phyloP scores from a whole-genome alignment of 1,140 invertebrate species.

The Bombyx mori region DNA sequence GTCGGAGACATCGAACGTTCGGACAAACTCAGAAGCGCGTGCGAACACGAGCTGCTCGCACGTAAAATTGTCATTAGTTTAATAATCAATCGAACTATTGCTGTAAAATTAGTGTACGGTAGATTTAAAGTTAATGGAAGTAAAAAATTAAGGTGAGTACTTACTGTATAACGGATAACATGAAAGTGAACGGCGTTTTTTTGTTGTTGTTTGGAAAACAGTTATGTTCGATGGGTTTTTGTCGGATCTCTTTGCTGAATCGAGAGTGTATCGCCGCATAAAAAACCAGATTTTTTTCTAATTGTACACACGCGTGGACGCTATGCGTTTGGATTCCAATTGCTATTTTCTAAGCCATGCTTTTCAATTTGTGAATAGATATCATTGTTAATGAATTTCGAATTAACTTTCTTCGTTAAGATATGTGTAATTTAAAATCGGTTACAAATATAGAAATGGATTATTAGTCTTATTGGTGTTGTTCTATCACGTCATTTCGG shows the following conservation, averaged over 20 bases:
- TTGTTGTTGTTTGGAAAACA: constrained; percentile 17
- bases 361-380: too few relatives aligned
- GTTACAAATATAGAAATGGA: too few relatives aligned
- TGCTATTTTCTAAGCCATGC: too few relatives aligned
- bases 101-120: not conserved
- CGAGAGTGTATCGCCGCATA: too few relatives aligned
- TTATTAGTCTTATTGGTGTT: too few relatives aligned
- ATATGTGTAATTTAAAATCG: too few relatives aligned
- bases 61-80: constrained; percentile 5
- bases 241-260: not conserved
- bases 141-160: constrained; percentile 32
- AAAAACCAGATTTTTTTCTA: too few relatives aligned
- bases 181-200: constrained; percentile 32
- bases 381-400: too few relatives aligned
- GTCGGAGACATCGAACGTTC: constrained; percentile 18
- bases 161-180: constrained; percentile 23
- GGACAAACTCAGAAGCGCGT: constrained; percentile 30
- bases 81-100: not conserved
- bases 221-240: constrained; percentile 16
- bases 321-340: too few relatives aligned
- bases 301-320: too few relatives aligned
- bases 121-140: constrained; percentile 22
- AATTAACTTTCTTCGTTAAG: too few relatives aligned
- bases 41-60: constrained; percentile 25
- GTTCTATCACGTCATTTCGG: too few relatives aligned